phyloP scores from a whole-genome alignment of 2,888 invertebrate genomes.

The Callimorpha dominula region DNA sequence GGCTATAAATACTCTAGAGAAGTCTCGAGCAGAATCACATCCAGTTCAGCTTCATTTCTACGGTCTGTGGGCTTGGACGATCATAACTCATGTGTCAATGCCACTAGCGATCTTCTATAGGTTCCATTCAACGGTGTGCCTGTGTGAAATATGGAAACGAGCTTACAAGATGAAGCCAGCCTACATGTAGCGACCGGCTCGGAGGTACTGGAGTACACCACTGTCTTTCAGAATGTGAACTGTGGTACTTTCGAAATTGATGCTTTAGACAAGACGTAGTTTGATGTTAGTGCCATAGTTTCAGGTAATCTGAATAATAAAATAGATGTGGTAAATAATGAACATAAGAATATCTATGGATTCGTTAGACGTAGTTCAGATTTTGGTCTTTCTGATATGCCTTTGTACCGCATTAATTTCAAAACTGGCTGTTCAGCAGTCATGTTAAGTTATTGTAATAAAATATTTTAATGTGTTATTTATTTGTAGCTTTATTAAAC shows the following conservation, averaged over 20 bases:
- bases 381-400: constrained; percentile 53
- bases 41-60: constrained; percentile 97
- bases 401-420: constrained; percentile 68
- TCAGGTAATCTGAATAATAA: constrained; percentile 49
- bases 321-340: constrained; percentile 29
- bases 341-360: constrained; percentile 41
- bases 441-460: constrained; percentile 86
- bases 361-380: constrained; percentile 39
- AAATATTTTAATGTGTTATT: constrained; percentile 86
- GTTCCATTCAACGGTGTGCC: constrained; percentile 97
- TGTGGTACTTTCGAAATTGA: constrained; percentile 65
- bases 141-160: constrained; percentile 98
- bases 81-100: constrained; percentile 97
- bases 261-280: constrained; percentile 61
- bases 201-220: constrained; percentile 67
- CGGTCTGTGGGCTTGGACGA: constrained; percentile 98
- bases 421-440: constrained; percentile 78
- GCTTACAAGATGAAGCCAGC: constrained; percentile 97
- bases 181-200: constrained; percentile 90
- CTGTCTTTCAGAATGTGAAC: constrained; percentile 59
- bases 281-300: constrained; percentile 81
- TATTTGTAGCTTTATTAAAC: constrained; percentile 84
- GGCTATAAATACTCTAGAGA: constrained; percentile 97
- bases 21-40: constrained; percentile 95
- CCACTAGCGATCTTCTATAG: constrained; percentile 97